phyloP scores from a whole-genome alignment of 2,113 vertebrate species.

The Tenebrosternarchus preto region DNA sequence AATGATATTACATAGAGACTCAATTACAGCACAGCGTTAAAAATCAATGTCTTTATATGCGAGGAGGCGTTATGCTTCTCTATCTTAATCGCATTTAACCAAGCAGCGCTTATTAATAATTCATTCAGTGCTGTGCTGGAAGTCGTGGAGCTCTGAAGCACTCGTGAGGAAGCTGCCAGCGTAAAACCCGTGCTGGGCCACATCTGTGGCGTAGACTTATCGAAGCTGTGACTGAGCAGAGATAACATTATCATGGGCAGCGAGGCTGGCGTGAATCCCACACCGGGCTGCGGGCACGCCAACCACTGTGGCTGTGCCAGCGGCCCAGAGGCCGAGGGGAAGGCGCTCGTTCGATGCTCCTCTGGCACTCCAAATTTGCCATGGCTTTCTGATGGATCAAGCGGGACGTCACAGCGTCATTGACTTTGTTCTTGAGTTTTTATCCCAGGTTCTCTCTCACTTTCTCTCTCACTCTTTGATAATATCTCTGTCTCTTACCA shows the following conservation, averaged over 20 bases:
- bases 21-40: conserved; percentile 67
- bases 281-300: no score
- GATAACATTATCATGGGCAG: no score
- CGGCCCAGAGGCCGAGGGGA: background rate
- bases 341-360: background rate
- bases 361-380: background rate
- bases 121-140: conserved; percentile 61
- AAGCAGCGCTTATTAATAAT: conserved; percentile 68
- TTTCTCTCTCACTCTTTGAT: background rate
- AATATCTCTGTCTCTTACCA: background rate
- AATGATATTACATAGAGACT: conserved; percentile 65
- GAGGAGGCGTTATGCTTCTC: conserved; percentile 63
- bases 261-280: no score
- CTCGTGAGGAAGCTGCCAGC: conserved; percentile 48
- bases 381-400: conserved; percentile 1
- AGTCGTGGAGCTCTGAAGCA: conserved; percentile 26
- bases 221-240: background rate
- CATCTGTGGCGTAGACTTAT: background rate
- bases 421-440: background rate
- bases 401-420: background rate
- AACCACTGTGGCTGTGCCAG: no score
- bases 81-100: conserved; percentile 71
- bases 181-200: background rate
- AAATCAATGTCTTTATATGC: conserved; percentile 70
- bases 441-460: background rate